Conservation (phyloP, 1,140 invertebrate species). For the Aphidius ervi region DNA sequence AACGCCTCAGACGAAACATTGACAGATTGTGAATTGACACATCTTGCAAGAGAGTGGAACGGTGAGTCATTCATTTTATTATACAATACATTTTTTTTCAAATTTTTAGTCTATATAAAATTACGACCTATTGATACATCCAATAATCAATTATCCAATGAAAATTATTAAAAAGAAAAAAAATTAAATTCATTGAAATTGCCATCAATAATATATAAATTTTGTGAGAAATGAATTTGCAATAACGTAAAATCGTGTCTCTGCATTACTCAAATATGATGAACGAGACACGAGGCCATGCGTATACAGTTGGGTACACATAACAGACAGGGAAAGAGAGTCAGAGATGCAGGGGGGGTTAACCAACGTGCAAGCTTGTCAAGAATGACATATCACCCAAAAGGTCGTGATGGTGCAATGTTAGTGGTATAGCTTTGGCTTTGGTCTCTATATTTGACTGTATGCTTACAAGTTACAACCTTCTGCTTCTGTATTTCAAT, state of each 20-base stretch:
- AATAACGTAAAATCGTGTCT: conserved; percentile 25
- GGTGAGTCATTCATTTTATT: conserved; percentile 55
- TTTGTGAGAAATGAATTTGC: conserved; percentile 9
- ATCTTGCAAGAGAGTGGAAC: conserved; percentile 71
- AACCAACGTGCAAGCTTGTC: conserved; percentile 17
- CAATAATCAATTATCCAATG: too few relatives aligned
- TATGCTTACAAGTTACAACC: too few relatives aligned
- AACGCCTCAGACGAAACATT: conserved; percentile 78
- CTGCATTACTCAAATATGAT: conserved; percentile 27
- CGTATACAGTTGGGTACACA: neutral
- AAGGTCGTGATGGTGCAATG: conserved; percentile 19
- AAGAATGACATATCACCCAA: conserved; percentile 25
- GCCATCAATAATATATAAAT: neutral
- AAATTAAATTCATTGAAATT: neutral
- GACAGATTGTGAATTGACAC: conserved; percentile 73
- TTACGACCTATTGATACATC: neutral
- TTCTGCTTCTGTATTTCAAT: neutral
- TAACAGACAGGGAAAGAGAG: neutral
- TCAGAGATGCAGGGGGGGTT: neutral
- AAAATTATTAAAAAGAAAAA: neutral
- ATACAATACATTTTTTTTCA: too few relatives aligned
- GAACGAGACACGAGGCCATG: conserved; percentile 12
- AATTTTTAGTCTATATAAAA: neutral
- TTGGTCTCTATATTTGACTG: conserved; percentile 7
- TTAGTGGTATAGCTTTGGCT: neutral